Evolutionary conservation across 2,888 invertebrate genomes (phyloP).

Genomic region (Gymnosoma rotundatum): DNA sequence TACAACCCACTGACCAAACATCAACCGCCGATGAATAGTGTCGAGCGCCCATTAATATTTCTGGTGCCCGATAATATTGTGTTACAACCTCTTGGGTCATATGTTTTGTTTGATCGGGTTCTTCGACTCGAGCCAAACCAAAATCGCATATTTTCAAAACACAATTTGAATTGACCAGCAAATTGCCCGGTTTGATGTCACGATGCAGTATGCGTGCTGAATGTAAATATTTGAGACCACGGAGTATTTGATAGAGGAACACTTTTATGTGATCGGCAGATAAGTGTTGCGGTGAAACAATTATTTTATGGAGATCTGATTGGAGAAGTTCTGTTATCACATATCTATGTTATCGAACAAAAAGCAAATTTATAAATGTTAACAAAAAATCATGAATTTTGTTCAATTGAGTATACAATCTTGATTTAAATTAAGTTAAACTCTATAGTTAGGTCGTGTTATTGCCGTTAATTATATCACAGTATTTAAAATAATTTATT

Average conservation of each 20-base stretch:
- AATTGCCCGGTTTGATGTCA: slow-evolving; percentile 99
- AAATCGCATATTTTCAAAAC: slow-evolving; percentile 99
- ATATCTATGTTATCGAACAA: slow-evolving; percentile 87
- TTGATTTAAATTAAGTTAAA: no score
- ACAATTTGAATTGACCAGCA: slow-evolving; percentile 99
- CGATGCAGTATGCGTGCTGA: slow-evolving; percentile 98
- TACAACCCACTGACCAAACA: slow-evolving; percentile 99
- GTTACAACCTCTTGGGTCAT: slow-evolving; percentile 99
- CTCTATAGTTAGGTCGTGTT: no score
- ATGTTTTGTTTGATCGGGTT: slow-evolving; percentile 94
- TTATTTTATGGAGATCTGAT: slow-evolving; percentile 99
- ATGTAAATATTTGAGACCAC: slow-evolving; percentile 99
- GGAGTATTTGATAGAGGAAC: slow-evolving; percentile 99
- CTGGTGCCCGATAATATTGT: slow-evolving; percentile 99
- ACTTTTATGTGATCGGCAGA: slow-evolving; percentile 99
- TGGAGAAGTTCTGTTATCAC: slow-evolving; percentile 99
- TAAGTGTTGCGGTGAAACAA: slow-evolving; percentile 99
- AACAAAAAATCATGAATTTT: no score
- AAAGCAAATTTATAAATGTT: slow-evolving; percentile 15
- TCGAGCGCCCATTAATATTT: slow-evolving; percentile 99
- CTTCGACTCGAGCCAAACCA: slow-evolving; percentile 98
- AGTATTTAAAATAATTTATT: no score
- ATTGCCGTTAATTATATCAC: no score
- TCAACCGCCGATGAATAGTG: slow-evolving; percentile 98
- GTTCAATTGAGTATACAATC: no score